Base-by-base conservation (phyloP, 2,113 vertebrate species). In the Zingel zingel region DNA sequence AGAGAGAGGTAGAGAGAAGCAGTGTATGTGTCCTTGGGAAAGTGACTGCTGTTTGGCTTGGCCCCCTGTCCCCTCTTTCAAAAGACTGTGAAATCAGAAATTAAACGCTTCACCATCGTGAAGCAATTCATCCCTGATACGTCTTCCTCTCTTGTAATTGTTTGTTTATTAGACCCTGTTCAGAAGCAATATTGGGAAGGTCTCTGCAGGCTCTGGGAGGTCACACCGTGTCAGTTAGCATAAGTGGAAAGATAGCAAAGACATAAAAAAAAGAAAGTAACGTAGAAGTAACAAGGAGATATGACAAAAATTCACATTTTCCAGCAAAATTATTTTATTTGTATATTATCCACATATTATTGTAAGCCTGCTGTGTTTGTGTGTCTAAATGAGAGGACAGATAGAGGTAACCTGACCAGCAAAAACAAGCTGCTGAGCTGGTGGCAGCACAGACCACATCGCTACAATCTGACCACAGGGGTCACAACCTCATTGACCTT, bases 81-180 rank as follows among this genome's bases (percentile, higher is more conserved):
- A 89, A 90, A 84, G 81, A 94, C 91, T 95, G 95, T 95, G 93
- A 95, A 95, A 96, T 96, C 91, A 77, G 80, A 91, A 95, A 95
- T 94, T 92, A 95, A 95, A 94, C 54, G 91, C 91, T 88, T 87
- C 72, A 45, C 84, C 86, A 88, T 94, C 81, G n/a, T 88, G 88
- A 91, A 91, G 90, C 91, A 85, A 89, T 92, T 93, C 90, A 88
- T 91, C 51, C 90, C 90, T 74, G 91, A 93, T 92, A 91, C 65
- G 87, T 92, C 92, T 82, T 91, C 88, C 82, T 83, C 88, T 83
- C 82, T 86, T 86, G 89, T 95, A 94, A 95, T 95, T 93, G 95
- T 94, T 95, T 96, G 90, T 95, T 95, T 95, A 95, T 94, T 95
- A 92, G 92, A 88, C 78, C 77, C 89, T 86, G 79, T 93, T 94